Evolutionary conservation across 2,888 invertebrate genomes (phyloP), one percentile per base, ranked within the genome.

Genomic region (Calliscelio sp.): DNA sequence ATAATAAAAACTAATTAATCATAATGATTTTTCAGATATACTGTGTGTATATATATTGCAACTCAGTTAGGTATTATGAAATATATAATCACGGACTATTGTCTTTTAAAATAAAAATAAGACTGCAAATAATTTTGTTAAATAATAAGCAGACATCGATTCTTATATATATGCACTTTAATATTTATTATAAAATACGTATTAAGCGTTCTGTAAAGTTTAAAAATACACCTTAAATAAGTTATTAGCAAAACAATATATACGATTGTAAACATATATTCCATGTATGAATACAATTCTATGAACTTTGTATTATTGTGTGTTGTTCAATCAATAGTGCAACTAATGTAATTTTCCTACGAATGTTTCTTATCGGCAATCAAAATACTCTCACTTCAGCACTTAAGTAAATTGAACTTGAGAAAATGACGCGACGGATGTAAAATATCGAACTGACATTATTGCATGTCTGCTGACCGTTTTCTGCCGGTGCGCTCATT

Each of bases 321-420:
- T 22, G 28, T 32, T 51, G 38, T 57, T 57, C 44, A 61, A 71
- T 77, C 71, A 81, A 71, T 68, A 65, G 53, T 44, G 53, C 14
- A 55, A 71, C 70, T 59, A 71, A 61, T 73, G 77, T 75, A 81
- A 81, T 73, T 84, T 80, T 63, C 59, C 41, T 44, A 44, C 68
- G 65, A 70, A 77, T 78, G 68, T 74, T 81, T 78, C 77, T 81
- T 79, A 78, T 78, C 57, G 74, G 70, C 53, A 61, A 81, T 81
- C 74, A 79, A 85, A 79, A 59, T 85, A 78, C 81, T 70, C 81
- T 80, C 71, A 61, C 82, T 77, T 55, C 55, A 86, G 87, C 88
- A 88, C 89, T 89, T 86, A 87, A 85, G 80, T 61, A 87, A 87
- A 89, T 89, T 89, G 86, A 87, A 88, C 86, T 88, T 81, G 44